Evolutionary conservation across 2,797 vertebrate genomes (phyloP).

Genomic region (Poliocrania exsul): DNA sequence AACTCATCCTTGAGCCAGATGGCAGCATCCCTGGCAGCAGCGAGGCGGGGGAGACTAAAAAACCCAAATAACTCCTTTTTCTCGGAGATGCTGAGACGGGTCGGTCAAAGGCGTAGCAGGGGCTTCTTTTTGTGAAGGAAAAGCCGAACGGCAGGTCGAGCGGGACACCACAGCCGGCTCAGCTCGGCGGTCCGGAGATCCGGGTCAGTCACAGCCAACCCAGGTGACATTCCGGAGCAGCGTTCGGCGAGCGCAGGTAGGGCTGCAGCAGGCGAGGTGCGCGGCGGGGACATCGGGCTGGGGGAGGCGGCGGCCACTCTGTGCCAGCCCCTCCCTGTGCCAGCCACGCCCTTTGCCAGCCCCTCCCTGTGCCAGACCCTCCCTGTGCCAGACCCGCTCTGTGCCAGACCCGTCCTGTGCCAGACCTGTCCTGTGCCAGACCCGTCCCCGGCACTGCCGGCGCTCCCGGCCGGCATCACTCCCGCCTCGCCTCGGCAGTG

Average conservation of each 20-base stretch:
- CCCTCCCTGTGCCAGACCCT: no score
- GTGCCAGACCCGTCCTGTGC: no score
- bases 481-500: background rate
- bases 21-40: background rate
- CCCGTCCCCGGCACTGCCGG: no score
- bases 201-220: fast-evolving
- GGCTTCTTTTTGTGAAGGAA: fast-evolving
- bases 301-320: background rate
- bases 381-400: background rate
- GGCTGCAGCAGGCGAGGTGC: background rate
- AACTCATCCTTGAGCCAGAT: background rate
- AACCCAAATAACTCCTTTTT: background rate
- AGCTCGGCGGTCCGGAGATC: background rate
- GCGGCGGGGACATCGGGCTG: background rate
- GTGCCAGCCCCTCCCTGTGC: no score
- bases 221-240: background rate
- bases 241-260: background rate
- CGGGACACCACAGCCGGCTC: background rate
- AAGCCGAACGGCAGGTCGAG: fast-evolving
- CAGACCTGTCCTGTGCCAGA: no score
- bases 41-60: background rate
- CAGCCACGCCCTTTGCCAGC: no score
- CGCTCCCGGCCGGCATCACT: background rate
- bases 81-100: background rate
- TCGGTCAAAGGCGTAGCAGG: background rate